Conservation (phyloP, 2,113 vertebrate species). For the Hemiprocne comata region DNA sequence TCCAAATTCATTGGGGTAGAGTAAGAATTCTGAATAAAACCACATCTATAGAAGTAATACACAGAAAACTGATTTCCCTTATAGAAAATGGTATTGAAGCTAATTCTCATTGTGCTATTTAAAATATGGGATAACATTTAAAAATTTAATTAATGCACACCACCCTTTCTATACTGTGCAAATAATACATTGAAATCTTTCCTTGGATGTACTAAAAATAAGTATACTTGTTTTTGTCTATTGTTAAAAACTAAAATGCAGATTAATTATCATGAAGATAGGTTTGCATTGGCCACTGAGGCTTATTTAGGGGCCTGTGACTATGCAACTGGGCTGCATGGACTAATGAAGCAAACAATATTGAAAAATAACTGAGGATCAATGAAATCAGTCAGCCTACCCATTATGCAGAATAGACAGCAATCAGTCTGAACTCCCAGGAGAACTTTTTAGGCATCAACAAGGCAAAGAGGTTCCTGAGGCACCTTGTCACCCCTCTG, state of each 20-base stretch:
- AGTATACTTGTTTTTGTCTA: background rate
- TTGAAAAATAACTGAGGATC: slow-evolving; percentile 36
- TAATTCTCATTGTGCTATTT: background rate
- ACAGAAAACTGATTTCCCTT: background rate
- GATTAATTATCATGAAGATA: background rate
- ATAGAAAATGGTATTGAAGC: background rate
- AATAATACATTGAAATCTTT: background rate
- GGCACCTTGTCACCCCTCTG: background rate
- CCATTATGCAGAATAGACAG: slow-evolving; percentile 19
- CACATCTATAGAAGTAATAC: background rate
- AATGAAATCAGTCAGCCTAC: slow-evolving; percentile 23
- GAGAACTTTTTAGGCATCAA: background rate
- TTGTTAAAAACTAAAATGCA: background rate
- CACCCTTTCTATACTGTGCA: background rate
- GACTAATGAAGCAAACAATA: background rate
- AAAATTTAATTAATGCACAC: background rate
- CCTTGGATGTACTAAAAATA: background rate
- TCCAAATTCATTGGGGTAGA: background rate
- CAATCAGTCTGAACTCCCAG: background rate
- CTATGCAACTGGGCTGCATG: background rate
- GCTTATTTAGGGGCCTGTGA: background rate
- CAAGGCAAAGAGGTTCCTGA: background rate
- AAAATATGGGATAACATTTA: background rate
- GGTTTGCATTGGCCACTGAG: background rate
- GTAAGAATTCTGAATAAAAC: background rate